These are phyloP conservation scores for Dinomys branickii DNA, from an alignment of 2,113 vertebrate genomes.

Conservation along the genomic window DNA sequence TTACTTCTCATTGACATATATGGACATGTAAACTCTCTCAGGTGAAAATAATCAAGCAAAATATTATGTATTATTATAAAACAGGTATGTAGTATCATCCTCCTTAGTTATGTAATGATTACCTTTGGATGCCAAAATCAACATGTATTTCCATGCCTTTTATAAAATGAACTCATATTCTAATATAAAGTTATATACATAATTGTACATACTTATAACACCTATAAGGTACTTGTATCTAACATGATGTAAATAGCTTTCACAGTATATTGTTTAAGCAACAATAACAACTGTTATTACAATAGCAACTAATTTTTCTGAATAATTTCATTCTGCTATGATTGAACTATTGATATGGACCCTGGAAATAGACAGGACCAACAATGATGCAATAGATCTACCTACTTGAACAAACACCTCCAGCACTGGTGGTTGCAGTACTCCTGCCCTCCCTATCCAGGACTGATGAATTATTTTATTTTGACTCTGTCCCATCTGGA, in stretches of 20 bases:
- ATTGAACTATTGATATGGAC: not conserved
- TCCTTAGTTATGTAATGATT: not conserved
- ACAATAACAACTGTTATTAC: not conserved
- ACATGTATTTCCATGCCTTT: not conserved
- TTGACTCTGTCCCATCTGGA: not conserved
- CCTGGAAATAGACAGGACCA: too few species aligned
- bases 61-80: not conserved
- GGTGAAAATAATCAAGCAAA: not conserved
- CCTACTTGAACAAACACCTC: not conserved
- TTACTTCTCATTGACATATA: not conserved
- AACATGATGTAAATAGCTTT: not conserved
- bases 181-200: not conserved
- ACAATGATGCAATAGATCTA: not conserved
- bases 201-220: not conserved
- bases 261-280: not conserved
- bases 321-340: not conserved
- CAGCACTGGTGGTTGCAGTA: not conserved
- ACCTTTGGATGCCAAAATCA: not conserved
- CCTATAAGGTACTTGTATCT: not conserved
- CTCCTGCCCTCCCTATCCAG: not conserved
- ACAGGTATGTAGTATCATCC: not conserved
- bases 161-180: not conserved
- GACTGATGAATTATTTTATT: slow-evolving; percentile 5
- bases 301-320: not conserved
- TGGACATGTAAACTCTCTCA: not conserved